These are phyloP conservation scores for Ypsolopha scabrella DNA, from an alignment of 2,888 invertebrate species.

Conservation along the genomic window DNA sequence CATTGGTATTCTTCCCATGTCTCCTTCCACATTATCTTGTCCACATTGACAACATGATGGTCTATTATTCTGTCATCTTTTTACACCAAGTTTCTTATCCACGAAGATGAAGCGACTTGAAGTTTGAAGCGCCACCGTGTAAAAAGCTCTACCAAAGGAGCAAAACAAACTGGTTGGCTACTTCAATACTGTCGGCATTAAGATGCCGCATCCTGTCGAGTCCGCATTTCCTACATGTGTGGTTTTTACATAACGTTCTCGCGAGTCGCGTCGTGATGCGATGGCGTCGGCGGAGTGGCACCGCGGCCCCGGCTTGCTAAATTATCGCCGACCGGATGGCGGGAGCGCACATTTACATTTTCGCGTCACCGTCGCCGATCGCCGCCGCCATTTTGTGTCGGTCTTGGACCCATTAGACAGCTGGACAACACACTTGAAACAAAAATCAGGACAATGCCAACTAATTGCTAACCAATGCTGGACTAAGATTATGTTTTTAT, in stretches of 20 bases:
- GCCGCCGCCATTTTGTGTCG: conserved; percentile 26
- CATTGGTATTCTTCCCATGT: background rate
- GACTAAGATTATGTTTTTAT: too few relatives aligned
- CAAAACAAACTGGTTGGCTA: too few relatives aligned
- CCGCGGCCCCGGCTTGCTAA: conserved; percentile 5
- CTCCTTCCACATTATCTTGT: background rate
- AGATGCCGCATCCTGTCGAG: background rate
- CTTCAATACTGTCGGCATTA: too few relatives aligned
- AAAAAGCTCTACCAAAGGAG: too few relatives aligned
- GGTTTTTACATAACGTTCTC: conserved; percentile 6
- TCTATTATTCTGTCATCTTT: background rate
- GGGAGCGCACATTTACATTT: conserved; percentile 38
- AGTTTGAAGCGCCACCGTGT: too few relatives aligned
- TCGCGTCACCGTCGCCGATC: conserved; percentile 35
- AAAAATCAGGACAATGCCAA: too few relatives aligned
- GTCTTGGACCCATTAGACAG: conserved; percentile 5
- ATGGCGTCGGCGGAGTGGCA: conserved; percentile 1
- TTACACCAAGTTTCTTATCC: background rate
- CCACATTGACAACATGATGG: background rate
- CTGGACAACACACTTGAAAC: conserved; percentile 1
- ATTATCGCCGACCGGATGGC: conserved; percentile 8
- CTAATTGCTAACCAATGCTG: too few relatives aligned
- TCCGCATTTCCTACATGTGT: background rate
- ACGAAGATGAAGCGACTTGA: background rate
- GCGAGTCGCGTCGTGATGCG: conserved; percentile 5